Evolutionary conservation across 2,797 vertebrate species (phyloP).

Genomic region (Helostoma temminkii): DNA sequence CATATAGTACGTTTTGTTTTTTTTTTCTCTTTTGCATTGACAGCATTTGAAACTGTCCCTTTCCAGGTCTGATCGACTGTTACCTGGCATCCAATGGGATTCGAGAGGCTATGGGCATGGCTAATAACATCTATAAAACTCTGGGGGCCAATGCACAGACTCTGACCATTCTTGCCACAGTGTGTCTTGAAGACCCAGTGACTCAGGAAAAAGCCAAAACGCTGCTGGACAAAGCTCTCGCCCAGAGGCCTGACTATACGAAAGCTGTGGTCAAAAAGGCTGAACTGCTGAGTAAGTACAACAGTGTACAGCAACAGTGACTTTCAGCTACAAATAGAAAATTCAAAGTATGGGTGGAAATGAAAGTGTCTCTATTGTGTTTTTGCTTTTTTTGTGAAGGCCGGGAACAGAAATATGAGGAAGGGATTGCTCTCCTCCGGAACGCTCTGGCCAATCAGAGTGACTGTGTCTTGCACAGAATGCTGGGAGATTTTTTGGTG

Average conservation of each 20-base stretch:
- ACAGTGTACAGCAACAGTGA: rapidly evolving
- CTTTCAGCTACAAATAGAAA: background rate
- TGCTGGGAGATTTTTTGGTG: slow-evolving; percentile 97
- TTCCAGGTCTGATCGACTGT: slow-evolving; percentile 95
- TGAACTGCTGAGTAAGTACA: slow-evolving; percentile 91
- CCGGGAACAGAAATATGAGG: slow-evolving; percentile 97
- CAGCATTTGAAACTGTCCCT: background rate
- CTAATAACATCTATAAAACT: slow-evolving; percentile 98
- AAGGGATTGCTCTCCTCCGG: slow-evolving; percentile 94
- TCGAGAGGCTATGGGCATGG: slow-evolving; percentile 98
- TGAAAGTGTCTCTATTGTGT: background rate
- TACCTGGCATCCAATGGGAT: slow-evolving; percentile 97
- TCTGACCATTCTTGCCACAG: slow-evolving; percentile 94
- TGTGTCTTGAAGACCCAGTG: slow-evolving; percentile 97
- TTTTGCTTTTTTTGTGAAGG: slow-evolving; percentile 78
- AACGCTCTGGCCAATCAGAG: slow-evolving; percentile 97
- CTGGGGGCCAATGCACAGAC: slow-evolving; percentile 97
- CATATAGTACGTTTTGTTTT: no score
- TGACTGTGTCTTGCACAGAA: slow-evolving; percentile 96
- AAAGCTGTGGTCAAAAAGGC: slow-evolving; percentile 99
- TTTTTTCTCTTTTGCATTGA: background rate
- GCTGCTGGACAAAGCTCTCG: slow-evolving; percentile 95
- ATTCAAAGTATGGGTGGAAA: background rate
- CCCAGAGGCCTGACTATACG: slow-evolving; percentile 96
- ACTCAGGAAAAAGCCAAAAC: slow-evolving; percentile 98